Conservation (phyloP, 2,113 vertebrate species). For the Oncorhynchus mykiss region DNA sequence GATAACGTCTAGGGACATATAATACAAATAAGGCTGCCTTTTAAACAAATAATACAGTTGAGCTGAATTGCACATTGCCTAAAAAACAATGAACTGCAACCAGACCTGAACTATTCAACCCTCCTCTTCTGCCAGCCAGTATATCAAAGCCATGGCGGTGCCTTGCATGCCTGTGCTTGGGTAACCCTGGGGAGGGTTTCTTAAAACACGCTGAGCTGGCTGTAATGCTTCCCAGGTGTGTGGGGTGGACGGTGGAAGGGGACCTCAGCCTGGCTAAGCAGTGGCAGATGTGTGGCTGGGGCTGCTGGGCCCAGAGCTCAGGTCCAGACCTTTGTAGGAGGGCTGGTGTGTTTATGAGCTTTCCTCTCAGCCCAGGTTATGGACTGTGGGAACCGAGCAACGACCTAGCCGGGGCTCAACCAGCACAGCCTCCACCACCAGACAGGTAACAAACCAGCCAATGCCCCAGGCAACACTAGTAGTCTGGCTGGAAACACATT, state of each 20-base stretch:
- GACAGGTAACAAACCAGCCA: conserved; percentile 64
- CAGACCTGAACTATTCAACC: conserved; percentile 63
- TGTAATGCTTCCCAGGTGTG: conserved; percentile 74
- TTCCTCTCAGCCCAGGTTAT: conserved; percentile 56
- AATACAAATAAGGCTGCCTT: not conserved
- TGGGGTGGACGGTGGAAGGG: conserved; percentile 40
- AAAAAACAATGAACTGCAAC: not conserved
- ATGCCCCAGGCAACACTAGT: conserved; percentile 29
- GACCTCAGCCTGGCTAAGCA: conserved; percentile 55
- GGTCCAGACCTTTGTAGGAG: conserved; percentile 66
- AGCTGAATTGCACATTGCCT: conserved; percentile 28
- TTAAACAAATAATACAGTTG: conserved; percentile 31
- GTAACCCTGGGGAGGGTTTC: conserved; percentile 61
- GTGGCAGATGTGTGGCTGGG: conserved; percentile 62
- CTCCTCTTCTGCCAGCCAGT: conserved; percentile 30
- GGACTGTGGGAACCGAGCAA: conserved; percentile 52
- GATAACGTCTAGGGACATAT: not conserved
- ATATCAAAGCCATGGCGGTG: conserved; percentile 56
- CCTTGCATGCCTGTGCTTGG: conserved; percentile 41
- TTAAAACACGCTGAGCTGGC: conserved; percentile 61
- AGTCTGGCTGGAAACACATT: conserved; percentile 20
- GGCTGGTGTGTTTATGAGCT: conserved; percentile 68
- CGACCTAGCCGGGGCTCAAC: conserved; percentile 24
- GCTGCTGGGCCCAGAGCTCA: conserved; percentile 32
- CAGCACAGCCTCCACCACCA: conserved; percentile 21